phyloP scores from a whole-genome alignment of 2,113 vertebrate genomes.

The Fregata magnificens region DNA sequence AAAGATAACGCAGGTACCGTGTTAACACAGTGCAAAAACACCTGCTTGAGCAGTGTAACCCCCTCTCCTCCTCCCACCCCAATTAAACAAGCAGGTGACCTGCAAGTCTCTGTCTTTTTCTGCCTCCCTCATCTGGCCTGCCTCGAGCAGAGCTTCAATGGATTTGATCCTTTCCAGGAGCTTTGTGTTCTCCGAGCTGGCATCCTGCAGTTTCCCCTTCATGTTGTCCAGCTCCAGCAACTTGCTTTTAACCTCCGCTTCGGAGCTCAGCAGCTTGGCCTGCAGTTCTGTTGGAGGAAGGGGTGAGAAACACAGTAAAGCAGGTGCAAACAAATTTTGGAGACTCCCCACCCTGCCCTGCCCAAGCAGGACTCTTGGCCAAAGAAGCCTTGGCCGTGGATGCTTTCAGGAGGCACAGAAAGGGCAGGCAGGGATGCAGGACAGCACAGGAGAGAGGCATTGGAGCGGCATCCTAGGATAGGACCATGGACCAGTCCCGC shows the following conservation, averaged over 20 bases:
- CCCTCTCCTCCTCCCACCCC: not conserved
- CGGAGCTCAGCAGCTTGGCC: conserved; percentile 72
- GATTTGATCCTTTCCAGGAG: conserved; percentile 82
- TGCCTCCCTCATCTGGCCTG: conserved; percentile 73
- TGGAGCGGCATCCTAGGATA: not conserved
- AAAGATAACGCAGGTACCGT: not conserved
- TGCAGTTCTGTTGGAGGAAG: conserved; percentile 77
- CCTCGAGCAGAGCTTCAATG: conserved; percentile 85
- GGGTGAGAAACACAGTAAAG: not conserved
- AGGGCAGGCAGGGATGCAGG: not conserved
- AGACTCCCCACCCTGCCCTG: not conserved
- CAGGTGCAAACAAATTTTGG: not conserved
- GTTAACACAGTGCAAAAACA: not conserved
- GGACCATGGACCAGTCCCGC: accelerated
- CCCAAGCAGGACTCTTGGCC: not conserved
- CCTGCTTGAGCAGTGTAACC: not conserved
- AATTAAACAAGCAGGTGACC: conserved; percentile 42
- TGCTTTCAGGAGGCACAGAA: not conserved
- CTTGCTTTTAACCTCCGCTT: conserved; percentile 78
- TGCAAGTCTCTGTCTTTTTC: conserved; percentile 68
- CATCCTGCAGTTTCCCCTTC: conserved; percentile 77
- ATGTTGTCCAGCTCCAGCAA: conserved; percentile 76
- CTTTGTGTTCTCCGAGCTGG: conserved; percentile 76
- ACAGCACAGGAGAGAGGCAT: not conserved
- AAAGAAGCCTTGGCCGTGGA: not conserved